These are phyloP conservation scores for Phyllostomus discolor DNA, from an alignment of 2,113 vertebrate genomes.

Conservation along the genomic window DNA sequence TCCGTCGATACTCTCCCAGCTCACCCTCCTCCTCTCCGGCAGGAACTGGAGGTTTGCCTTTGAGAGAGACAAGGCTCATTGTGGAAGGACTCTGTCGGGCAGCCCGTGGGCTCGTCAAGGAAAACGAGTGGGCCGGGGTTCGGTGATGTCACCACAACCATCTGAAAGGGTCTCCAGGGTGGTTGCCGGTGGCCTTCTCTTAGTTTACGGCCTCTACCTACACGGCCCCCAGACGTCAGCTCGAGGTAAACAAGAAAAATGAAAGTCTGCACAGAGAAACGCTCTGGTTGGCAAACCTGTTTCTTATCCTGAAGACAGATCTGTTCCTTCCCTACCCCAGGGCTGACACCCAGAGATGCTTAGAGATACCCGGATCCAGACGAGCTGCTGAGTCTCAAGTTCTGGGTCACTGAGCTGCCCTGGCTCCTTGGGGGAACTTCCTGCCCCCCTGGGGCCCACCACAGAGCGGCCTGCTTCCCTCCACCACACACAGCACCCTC, in stretches of 20 bases:
- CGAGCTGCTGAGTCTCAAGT: background rate
- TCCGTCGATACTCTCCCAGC: constrained; percentile 91
- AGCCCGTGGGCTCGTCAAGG: background rate
- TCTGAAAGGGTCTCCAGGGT: background rate
- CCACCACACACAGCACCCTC: accelerated
- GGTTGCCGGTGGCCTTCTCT: background rate
- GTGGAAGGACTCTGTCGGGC: background rate
- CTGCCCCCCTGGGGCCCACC: background rate
- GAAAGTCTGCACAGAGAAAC: background rate
- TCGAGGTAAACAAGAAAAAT: background rate
- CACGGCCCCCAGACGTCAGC: background rate
- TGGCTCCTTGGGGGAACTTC: background rate
- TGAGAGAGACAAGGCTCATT: background rate
- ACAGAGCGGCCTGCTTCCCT: background rate
- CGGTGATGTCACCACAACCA: background rate
- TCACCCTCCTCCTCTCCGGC: constrained; percentile 92
- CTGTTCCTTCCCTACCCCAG: background rate
- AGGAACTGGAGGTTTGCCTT: constrained; percentile 82
- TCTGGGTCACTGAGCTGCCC: background rate
- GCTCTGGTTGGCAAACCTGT: background rate
- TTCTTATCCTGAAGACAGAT: background rate
- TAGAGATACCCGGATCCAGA: background rate
- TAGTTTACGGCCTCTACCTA: background rate
- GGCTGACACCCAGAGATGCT: background rate
- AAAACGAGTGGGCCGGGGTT: background rate